Base-by-base conservation (phyloP, 1,140 invertebrate genomes). In the Rhagoletis pomonella region DNA sequence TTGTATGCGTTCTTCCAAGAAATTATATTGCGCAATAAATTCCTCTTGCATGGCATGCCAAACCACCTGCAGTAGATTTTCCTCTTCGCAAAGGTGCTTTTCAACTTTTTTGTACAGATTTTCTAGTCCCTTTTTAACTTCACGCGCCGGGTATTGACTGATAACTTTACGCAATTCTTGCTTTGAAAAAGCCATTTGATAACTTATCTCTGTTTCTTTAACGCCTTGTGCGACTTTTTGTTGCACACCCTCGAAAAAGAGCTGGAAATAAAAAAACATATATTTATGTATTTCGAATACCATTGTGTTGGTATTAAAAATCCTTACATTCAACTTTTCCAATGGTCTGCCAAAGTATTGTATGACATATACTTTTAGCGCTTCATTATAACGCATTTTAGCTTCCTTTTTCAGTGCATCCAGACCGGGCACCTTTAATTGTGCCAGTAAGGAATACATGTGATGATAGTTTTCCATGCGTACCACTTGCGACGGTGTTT, bases 31-130 rank as follows among this genome's bases (percentile, higher is more conserved):
- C 89, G 97, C 96, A 89, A 99, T 98, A 93, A 99, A 99, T 94
- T 99, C 98, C 93, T 99, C 97, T 95, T 99, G 98, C 99, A 99
- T 99, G 90, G 98, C 98, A 92, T 98, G 95, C 99, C 99, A 99
- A 85, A 99, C 99, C 47, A 97, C 97, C 94, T 99, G 98, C 87
- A 99, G 94, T 55, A 99, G 94, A 93, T 98, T 98, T 91, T 98
- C 97, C 93, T 99, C 98, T 94, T 99, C 98, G 90, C 96, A 98
- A 6, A 99, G 94, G 94, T 99, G 98, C 94, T 99, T 99, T 91
- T 99, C 99, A 19, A 99, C 98, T 94, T 99, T 99, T 93, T 96
- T 97, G 93, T 99, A 99, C 84, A 99, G 94, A 92, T 97, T 96
- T 92, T 99, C 98, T 47, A 99, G 94, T 0, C 98, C 98, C 93